Evolutionary conservation across 1,140 invertebrate species (phyloP), one percentile per base, ranked within the genome.

Genomic region (Caenorhabditis briggsae): DNA sequence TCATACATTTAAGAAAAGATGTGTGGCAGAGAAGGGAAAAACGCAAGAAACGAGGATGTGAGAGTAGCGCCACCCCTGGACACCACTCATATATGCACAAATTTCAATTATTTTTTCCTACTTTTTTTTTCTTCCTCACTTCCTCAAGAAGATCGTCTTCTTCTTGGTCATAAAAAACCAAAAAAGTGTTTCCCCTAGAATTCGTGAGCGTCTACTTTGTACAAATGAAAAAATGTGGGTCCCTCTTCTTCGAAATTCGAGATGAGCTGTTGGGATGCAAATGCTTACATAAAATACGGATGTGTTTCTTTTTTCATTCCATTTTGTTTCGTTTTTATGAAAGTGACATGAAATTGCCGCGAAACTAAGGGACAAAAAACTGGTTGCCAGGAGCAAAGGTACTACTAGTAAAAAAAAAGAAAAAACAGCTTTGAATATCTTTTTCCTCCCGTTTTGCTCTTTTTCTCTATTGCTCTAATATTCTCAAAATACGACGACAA

Each of bases 1-100:
- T 78, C 70, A 78, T 78, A 78, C 70, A 78, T 78, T 78, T 78
- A 78, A 78, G 70, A 78, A 78, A 78, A 78, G 70, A 78, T 78
- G 46, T 78, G 70, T 78, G 46, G 12, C n/a, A 18, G 41, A 5
- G 43, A 14, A 50, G 70, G 7, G 14, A n/a, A 18, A 14, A 46
- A 23, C 16, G 25, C 11, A 16, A 41, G 18, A 48, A 41, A 70
- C n/a, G 25, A 41, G 18, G 46, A 78, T 33, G 70, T 78, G 70
- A 78, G 70, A 78, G 46, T 78, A 78, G 70, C 46, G 70, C 70
- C 70, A 78, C 70, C 70, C 33, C 70, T 50, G 70, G 46, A n/a
- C 70, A 78, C 70, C 70, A 50, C 70, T 78, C 70, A 78, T 78
- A 78, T 78, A 78, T 78, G 70, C 70, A 78, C 70, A 78, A 78